Evolutionary conservation across 1,140 invertebrate species (phyloP).

Genomic region (Bombyx mandarina): DNA sequence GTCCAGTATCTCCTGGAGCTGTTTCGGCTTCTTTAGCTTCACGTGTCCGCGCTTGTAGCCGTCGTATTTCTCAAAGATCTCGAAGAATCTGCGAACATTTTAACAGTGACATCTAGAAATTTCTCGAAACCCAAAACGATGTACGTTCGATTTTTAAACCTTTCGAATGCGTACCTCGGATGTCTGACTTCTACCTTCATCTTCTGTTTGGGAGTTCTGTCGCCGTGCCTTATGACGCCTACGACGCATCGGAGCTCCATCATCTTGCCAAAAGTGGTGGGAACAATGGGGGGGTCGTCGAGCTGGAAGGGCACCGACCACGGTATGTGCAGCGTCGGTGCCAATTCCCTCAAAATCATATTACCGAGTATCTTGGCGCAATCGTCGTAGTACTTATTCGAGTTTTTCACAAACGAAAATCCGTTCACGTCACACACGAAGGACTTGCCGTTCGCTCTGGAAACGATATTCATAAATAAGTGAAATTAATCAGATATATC

Average conservation of each 20-base stretch:
- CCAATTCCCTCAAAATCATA: constrained; percentile 91
- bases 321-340: constrained; percentile 95
- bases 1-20: constrained; percentile 97
- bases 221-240: constrained; percentile 98
- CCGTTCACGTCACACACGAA: constrained; percentile 99
- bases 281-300: constrained; percentile 98
- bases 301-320: constrained; percentile 97
- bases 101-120: no score
- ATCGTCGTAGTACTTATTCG: constrained; percentile 99
- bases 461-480: constrained; percentile 7
- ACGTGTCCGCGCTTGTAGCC: constrained; percentile 96
- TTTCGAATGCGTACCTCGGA: constrained; percentile 81
- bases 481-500: no score
- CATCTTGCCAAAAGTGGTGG: constrained; percentile 99
- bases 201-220: constrained; percentile 99
- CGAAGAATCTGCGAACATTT: constrained; percentile 86
- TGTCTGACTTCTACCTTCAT: constrained; percentile 99
- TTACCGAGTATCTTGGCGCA: constrained; percentile 98
- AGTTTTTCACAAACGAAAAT: constrained; percentile 99
- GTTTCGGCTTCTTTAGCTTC: constrained; percentile 97
- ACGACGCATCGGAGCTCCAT: constrained; percentile 99
- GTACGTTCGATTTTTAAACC: no score
- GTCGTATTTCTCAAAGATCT: constrained; percentile 98
- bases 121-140: no score
- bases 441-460: constrained; percentile 96